phyloP scores from a whole-genome alignment of 2,888 invertebrate species.

The Scaptomyza tumidula region DNA sequence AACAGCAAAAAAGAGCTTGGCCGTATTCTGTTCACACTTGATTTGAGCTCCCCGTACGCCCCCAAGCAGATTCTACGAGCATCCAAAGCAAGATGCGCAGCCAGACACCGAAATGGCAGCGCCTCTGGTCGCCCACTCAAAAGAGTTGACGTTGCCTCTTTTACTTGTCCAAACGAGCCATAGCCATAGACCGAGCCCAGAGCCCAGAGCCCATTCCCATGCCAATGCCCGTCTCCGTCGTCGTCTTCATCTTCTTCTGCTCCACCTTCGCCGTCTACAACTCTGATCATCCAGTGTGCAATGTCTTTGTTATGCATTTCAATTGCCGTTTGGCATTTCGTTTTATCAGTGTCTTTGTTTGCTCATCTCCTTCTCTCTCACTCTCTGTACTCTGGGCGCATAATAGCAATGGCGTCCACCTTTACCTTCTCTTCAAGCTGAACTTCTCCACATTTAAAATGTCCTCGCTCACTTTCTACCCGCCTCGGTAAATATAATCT shows the following conservation, averaged over 20 bases:
- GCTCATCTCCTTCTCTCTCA: slow-evolving; percentile 48
- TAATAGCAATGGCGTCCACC: slow-evolving; percentile 39
- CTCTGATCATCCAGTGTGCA: slow-evolving; percentile 29
- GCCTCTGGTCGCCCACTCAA: slow-evolving; percentile 68
- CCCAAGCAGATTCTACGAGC: slow-evolving; percentile 24
- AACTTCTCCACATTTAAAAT: slow-evolving; percentile 2
- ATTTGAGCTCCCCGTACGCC: slow-evolving; percentile 37
- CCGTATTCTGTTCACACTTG: slow-evolving; percentile 76
- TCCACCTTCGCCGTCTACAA: not conserved
- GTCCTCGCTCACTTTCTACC: slow-evolving; percentile 12
- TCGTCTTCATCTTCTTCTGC: not conserved
- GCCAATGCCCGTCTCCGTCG: not conserved
- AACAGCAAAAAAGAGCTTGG: slow-evolving; percentile 42
- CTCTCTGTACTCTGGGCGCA: slow-evolving; percentile 31
- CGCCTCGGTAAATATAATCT: slow-evolving; percentile 70
- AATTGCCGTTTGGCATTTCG: slow-evolving; percentile 78
- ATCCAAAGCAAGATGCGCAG: slow-evolving; percentile 47
- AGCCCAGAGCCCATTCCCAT: not conserved
- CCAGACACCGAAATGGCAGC: slow-evolving; percentile 79
- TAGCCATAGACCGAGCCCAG: not conserved
- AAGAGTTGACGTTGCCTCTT: slow-evolving; percentile 73
- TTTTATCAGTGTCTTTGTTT: slow-evolving; percentile 77
- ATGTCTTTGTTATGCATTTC: slow-evolving; percentile 74
- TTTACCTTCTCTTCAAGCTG: not conserved
- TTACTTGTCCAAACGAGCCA: slow-evolving; percentile 51